Conservation (phyloP, 92 coral and sea anemone species). For the Parazoanthus atlanticus region DNA sequence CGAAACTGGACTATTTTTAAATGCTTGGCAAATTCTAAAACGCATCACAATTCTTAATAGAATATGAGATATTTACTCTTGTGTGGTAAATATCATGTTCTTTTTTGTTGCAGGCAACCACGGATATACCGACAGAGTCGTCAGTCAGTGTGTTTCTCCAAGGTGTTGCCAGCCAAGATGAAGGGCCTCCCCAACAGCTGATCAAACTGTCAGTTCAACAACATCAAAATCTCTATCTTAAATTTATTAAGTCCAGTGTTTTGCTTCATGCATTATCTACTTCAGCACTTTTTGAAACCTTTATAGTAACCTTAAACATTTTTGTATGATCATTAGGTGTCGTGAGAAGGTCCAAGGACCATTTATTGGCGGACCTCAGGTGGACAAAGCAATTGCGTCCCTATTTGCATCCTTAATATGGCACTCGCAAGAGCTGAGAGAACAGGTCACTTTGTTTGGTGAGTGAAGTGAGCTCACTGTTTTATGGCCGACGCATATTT, state of each 20-base stretch:
- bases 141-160: slow-evolving; percentile 76
- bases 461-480: slow-evolving; percentile 9
- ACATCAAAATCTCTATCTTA: no score
- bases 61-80: no score
- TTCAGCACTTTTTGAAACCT: neutral
- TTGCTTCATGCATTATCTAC: neutral
- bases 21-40: no score
- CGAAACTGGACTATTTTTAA: no score
- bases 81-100: no score
- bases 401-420: slow-evolving; percentile 95
- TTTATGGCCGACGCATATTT: neutral
- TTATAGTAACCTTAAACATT: no score
- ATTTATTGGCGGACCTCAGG: slow-evolving; percentile 86
- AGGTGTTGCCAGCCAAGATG: slow-evolving; percentile 48
- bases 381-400: slow-evolving; percentile 84
- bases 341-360: slow-evolving; percentile 77
- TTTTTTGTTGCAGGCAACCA: slow-evolving; percentile 55
- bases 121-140: slow-evolving; percentile 76
- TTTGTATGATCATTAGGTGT: slow-evolving; percentile 59
- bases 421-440: slow-evolving; percentile 97
- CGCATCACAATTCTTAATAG: no score
- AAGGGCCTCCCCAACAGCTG: slow-evolving; percentile 54
- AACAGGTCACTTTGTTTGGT: slow-evolving; percentile 89
- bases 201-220: slow-evolving; percentile 55
- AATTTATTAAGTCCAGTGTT: no score